Percentiles rank a stretch among this genome's conserved stretches.
These are phyloP conservation scores for Chloropsis hardwickii DNA, from an alignment of 2,113 vertebrate genomes.

Conservation along the genomic window DNA sequence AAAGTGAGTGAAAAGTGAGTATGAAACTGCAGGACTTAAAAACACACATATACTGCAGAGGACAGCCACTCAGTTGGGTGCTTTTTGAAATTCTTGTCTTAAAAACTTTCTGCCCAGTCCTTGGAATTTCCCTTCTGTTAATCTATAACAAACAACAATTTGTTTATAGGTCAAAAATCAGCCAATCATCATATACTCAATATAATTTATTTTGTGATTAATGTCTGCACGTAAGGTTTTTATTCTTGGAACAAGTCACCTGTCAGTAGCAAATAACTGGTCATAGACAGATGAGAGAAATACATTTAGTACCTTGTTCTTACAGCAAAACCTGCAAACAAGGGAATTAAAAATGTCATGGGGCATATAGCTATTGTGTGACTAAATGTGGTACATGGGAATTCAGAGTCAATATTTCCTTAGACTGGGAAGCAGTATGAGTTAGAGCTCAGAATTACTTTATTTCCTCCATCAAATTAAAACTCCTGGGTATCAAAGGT, in stretches of 20 bases:
- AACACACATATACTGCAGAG: neutral
- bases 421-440: neutral
- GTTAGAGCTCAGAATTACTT: neutral
- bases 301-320: neutral
- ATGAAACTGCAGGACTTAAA: neutral
- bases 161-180: neutral
- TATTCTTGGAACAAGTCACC: neutral
- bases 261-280: neutral
- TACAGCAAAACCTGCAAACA: neutral
- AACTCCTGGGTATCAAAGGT: neutral
- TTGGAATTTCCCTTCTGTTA: neutral
- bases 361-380: neutral
- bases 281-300: neutral
- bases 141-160: neutral
- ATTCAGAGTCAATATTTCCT: neutral
- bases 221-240: neutral
- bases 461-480: neutral
- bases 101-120: neutral
- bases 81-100: neutral
- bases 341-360: neutral
- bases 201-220: neutral
- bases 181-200: neutral
- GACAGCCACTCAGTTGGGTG: neutral
- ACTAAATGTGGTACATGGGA: neutral
- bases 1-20: neutral